phyloP scores from a whole-genome alignment of 2,888 invertebrate species.

The Agrochola litura region DNA sequence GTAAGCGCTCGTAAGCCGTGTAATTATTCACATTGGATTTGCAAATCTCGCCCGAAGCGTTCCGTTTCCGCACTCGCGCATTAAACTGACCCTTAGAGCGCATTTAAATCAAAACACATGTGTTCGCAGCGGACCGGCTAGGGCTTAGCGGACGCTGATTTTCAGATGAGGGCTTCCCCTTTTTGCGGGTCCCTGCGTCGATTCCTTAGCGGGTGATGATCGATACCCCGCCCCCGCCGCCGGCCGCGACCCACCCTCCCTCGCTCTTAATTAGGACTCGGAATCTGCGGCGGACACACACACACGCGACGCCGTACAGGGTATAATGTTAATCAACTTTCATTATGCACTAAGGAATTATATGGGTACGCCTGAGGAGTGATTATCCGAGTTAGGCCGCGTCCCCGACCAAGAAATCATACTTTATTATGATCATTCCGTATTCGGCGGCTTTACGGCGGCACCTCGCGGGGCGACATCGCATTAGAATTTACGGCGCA shows the following conservation, averaged over 20 bases:
- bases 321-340: slow-evolving; percentile 90
- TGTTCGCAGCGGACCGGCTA: slow-evolving; percentile 85
- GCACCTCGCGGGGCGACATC: slow-evolving; percentile 83
- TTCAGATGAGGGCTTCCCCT: slow-evolving; percentile 89
- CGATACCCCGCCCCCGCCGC: slow-evolving; percentile 87
- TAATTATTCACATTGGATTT: slow-evolving; percentile 91
- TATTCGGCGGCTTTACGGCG: slow-evolving; percentile 82
- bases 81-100: slow-evolving; percentile 89
- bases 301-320: slow-evolving; percentile 77
- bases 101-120: slow-evolving; percentile 90
- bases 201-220: slow-evolving; percentile 90
- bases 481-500: slow-evolving; percentile 88
- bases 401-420: slow-evolving; percentile 90
- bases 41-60: slow-evolving; percentile 88
- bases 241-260: slow-evolving; percentile 89
- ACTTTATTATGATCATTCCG: slow-evolving; percentile 89
- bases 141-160: slow-evolving; percentile 87
- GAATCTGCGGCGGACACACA: slow-evolving; percentile 96
- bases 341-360: slow-evolving; percentile 91
- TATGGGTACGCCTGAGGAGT: slow-evolving; percentile 90
- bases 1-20: slow-evolving; percentile 90
- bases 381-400: slow-evolving; percentile 88
- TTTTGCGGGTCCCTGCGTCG: slow-evolving; percentile 90
- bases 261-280: slow-evolving; percentile 96
- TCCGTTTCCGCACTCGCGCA: slow-evolving; percentile 85